A percentile compares a stretch with the other conserved stretches of the same genome.
Conservation (phyloP, 2,888 invertebrate genomes). For the Nemurella pictetii region DNA sequence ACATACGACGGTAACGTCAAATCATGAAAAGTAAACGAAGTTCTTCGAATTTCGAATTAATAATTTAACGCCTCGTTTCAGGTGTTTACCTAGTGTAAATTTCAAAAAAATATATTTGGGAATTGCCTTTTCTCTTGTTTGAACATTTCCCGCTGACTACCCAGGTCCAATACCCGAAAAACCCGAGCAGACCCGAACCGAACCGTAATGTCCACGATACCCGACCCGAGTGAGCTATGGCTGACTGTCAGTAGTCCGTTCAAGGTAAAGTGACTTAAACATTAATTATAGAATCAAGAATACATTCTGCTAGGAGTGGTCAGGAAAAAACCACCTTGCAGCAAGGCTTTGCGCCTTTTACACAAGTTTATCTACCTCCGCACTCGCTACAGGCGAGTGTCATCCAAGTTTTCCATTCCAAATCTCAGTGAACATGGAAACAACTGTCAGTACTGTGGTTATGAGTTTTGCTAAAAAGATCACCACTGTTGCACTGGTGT, state of each 20-base stretch:
- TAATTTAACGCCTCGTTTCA: too few relatives aligned
- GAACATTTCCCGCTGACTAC: background rate
- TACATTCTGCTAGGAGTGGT: background rate
- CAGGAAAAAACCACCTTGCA: background rate
- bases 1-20: too few relatives aligned
- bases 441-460: background rate
- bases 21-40: too few relatives aligned
- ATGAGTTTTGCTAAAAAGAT: slow-evolving; percentile 66
- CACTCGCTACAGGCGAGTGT: background rate
- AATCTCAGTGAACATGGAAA: background rate
- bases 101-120: too few relatives aligned
- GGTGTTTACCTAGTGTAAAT: too few relatives aligned
- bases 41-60: too few relatives aligned
- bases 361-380: background rate
- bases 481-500: slow-evolving; percentile 73
- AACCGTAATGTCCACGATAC: too few relatives aligned
- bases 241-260: background rate
- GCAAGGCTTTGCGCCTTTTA: background rate
- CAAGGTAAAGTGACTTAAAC: background rate
- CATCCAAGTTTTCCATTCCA: background rate
- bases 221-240: background rate
- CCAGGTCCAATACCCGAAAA: too few relatives aligned
- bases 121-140: too few relatives aligned
- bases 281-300: background rate
- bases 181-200: too few relatives aligned